Evolutionary conservation across 2,113 vertebrate genomes (phyloP), one percentile per base, ranked within the genome.

Genomic region (Microcebus ravelobensis): DNA sequence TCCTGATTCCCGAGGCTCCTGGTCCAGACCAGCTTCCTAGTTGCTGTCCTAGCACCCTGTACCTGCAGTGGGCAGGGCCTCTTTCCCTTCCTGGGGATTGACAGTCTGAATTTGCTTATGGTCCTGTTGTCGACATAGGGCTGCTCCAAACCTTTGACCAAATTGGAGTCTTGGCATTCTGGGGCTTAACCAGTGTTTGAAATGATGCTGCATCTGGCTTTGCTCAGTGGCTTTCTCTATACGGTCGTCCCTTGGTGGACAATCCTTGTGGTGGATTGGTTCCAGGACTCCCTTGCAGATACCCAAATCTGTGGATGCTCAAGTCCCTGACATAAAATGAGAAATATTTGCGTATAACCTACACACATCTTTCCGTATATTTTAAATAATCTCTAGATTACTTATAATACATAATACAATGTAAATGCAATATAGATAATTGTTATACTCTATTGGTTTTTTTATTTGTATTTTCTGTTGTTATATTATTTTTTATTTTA

Each of bases 41-140:
- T 31, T 6, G 15, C 21, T 20, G 5, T 87, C 18, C 20, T 7
- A 42, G 27, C 67, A 59, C 27, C 3, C 11, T 55, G 11, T 3
- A 11, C 31, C 84, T 42, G 57, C 2, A 17, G 13, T 13, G 39
- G 61, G 65, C 0, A 0, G 23, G 36, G n/a, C 17, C 31, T 36
- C 29, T 71, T 70, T 55, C 36, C 71, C 34, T 77, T 25, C 14
- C 23, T 59, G 39, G 18, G 12, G 42, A 85, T 31, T 91, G 65
- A 55, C 34, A 20, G 23, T 13, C 12, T 67, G 48, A 94, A 85
- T 36, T 86, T 95, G 76, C 70, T 90, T 4, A 2, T 25, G 50
- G 45, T 9, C 13, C 13, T 61, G 9, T 21, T 50, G 31, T 71
- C 27, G 10, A 29, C 5, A 6, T 5, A 83, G 27, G 21, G 42